Percentiles rank a stretch among this genome's conserved stretches.
Evolutionary conservation across 2,888 invertebrate species (phyloP).

Genomic region (Tortricodes alternella): DNA sequence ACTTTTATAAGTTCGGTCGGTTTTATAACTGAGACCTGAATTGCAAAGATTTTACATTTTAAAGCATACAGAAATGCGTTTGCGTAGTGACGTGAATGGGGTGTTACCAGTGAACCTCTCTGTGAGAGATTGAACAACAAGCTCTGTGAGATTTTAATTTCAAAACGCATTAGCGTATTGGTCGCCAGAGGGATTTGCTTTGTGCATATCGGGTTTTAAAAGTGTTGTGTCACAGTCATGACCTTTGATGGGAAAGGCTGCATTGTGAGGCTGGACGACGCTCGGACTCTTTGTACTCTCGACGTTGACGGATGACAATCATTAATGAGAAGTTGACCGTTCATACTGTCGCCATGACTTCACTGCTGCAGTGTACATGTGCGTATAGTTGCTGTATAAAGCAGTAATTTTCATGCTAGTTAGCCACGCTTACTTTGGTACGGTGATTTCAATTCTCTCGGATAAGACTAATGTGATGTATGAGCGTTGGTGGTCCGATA

Average conservation of each 20-base stretch:
- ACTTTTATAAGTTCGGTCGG: too few relatives aligned
- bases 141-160: neutral
- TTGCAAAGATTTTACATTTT: too few relatives aligned
- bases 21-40: too few relatives aligned
- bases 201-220: conserved; percentile 19
- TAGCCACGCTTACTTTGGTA: conserved; percentile 48
- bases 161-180: conserved; percentile 4
- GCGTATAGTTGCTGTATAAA: conserved; percentile 40
- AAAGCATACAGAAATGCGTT: too few relatives aligned
- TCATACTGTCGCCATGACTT: conserved; percentile 40
- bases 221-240: conserved; percentile 25
- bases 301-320: conserved; percentile 54
- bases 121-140: too few relatives aligned
- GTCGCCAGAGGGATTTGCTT: conserved; percentile 14
- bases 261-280: conserved; percentile 36
- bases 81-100: too few relatives aligned
- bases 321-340: conserved; percentile 39
- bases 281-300: conserved; percentile 44
- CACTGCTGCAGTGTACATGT: conserved; percentile 32
- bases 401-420: conserved; percentile 46
- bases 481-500: conserved; percentile 48
- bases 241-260: conserved; percentile 35
- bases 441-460: conserved; percentile 39
- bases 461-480: conserved; percentile 37
- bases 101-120: too few relatives aligned